Evolutionary conservation across 1,140 invertebrate genomes (phyloP), one percentile per base, ranked within the genome.

Genomic region (Chrysopa pallens): DNA sequence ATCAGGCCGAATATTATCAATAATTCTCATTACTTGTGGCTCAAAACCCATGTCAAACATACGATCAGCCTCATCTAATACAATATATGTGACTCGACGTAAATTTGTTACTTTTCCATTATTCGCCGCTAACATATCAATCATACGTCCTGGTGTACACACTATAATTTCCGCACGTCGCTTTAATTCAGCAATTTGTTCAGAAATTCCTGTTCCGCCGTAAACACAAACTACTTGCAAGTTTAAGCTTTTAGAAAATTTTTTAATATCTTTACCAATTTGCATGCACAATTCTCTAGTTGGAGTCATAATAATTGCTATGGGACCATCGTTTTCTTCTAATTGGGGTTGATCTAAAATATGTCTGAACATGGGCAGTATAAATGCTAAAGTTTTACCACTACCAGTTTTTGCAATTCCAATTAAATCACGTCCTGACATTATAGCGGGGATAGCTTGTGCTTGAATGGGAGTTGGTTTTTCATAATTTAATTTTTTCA

Each of bases 1-100:
- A 63, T 98, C 95, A 0, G 96, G 96, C 29, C 95, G 70, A 2
- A 98, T 80, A 60, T 96, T 96, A 52, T 98, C 94, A 49, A 99
- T 84, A 37, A 99, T 98, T 49, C 90, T 77, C 85, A 93, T 96
- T 1, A 93, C 86, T 67, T 98, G 95, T 6, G 95, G 95, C 64
- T 98, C 95, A 63, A 99, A 99, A 12, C 95, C 95, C 92, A 98
- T 97, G 58, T 99, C 96, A 58, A 99, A 99, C 95, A 98, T 98
- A 29, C 96, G 68, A 63, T 99, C 96, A 2, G 96, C 96, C 65
- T 99, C 96, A 63, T 99, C 96, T 2, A 99, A 62, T 0, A 99
- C 95, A 29, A 98, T 77, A 59, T 98, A 99, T 0, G 94, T 98
- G 27, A 94, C 90, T 29, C 96, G 64, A 17, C 85, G 69, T 31